Evolutionary conservation across 2,113 vertebrate species (phyloP).

Genomic region (Orthonyx spaldingii): DNA sequence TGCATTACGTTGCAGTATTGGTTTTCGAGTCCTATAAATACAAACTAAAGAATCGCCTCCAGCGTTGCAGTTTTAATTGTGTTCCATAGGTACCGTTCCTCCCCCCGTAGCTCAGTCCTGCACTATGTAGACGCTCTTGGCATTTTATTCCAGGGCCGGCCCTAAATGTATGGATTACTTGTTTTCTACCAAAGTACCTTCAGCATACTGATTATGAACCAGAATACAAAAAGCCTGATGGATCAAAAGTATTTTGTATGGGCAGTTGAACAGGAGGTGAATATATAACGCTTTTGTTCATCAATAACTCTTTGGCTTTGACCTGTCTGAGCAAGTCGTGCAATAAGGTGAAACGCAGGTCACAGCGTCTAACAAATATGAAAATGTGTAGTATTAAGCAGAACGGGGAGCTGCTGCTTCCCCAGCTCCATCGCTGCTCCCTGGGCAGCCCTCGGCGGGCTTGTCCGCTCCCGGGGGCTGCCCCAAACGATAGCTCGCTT

Average conservation of each 20-base stretch:
- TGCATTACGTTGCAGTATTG: neutral
- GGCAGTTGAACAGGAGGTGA: constrained; percentile 84
- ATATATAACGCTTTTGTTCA: constrained; percentile 94
- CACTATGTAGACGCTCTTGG: neutral
- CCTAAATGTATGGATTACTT: constrained; percentile 40
- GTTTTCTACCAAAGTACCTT: constrained; percentile 52
- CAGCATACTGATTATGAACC: constrained; percentile 64
- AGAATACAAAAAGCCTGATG: constrained; percentile 69
- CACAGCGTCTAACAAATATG: constrained; percentile 91
- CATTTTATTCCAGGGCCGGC: neutral
- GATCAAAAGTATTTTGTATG: constrained; percentile 79
- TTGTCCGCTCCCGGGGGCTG: neutral
- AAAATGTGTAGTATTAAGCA: constrained; percentile 74
- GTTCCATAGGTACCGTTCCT: neutral
- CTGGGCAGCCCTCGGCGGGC: neutral
- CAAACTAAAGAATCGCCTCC: neutral
- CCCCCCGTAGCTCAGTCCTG: neutral
- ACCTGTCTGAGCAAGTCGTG: constrained; percentile 91
- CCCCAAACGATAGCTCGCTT: neutral
- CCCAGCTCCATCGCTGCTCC: neutral
- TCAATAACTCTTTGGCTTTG: constrained; percentile 95
- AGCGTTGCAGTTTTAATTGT: neutral
- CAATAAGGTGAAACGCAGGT: constrained; percentile 97
- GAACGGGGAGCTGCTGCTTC: neutral
- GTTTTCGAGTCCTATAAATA: neutral